Percentiles rank a stretch among this genome's conserved stretches.
phyloP scores from a whole-genome alignment of 2,113 vertebrate species.

The Atherinomorus stipes region DNA sequence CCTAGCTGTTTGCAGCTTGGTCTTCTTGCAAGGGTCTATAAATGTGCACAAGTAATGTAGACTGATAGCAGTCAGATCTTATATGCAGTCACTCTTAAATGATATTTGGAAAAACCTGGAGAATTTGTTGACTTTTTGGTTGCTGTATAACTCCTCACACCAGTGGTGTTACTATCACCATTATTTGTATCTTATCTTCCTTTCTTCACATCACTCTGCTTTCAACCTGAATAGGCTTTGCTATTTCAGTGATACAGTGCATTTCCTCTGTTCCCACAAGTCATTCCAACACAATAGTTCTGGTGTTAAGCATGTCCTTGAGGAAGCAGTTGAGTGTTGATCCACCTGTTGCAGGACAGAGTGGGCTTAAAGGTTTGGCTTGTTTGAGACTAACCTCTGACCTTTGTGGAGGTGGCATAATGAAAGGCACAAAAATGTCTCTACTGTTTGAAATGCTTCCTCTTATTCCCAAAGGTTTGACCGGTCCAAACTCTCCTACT shows the following conservation, averaged over 20 bases:
- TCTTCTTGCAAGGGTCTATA: no score
- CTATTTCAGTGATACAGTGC: not conserved
- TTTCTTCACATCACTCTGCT: not conserved
- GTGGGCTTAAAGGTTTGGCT: conserved; percentile 38
- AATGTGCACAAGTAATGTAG: no score
- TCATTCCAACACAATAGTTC: conserved; percentile 42
- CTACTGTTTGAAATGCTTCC: conserved; percentile 10
- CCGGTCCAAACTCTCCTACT: not conserved
- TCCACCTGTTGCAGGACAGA: conserved; percentile 50
- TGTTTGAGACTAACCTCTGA: conserved; percentile 19
- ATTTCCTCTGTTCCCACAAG: conserved; percentile 22
- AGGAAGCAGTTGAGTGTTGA: conserved; percentile 57
- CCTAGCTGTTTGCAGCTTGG: not conserved
- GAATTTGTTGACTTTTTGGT: no score
- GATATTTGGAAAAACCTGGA: no score
- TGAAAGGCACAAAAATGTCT: conserved; percentile 34
- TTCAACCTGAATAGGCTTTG: not conserved
- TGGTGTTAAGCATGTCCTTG: conserved; percentile 14
- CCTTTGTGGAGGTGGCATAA: conserved; percentile 48
- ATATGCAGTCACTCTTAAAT: no score
- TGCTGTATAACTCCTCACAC: not conserved
- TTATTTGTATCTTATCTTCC: conserved; percentile 2
- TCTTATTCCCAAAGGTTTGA: conserved; percentile 5
- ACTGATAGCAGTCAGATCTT: no score
- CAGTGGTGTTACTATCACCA: not conserved